Evolutionary conservation across 2,113 vertebrate genomes (phyloP).

Genomic region (Chauna torquata): DNA sequence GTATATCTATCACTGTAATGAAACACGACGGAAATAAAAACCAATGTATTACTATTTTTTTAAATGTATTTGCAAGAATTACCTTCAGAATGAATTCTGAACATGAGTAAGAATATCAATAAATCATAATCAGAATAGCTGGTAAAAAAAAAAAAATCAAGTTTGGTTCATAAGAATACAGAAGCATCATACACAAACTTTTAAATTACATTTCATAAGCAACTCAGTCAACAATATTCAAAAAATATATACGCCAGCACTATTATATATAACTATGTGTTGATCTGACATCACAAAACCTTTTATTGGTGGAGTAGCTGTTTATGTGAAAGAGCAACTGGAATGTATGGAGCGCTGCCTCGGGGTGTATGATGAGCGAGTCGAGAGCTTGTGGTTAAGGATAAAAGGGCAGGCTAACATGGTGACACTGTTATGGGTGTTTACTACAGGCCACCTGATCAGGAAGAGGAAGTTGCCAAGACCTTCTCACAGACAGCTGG

Average conservation of each 20-base stretch:
- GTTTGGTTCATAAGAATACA: neutral
- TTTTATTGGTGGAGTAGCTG: neutral
- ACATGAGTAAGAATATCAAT: neutral
- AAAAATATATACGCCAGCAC: neutral
- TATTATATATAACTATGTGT: neutral
- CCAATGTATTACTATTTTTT: neutral
- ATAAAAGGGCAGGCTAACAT: no score
- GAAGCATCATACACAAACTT: neutral
- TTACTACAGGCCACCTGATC: no score
- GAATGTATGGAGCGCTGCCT: no score
- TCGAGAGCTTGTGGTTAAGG: no score
- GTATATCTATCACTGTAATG: constrained; percentile 82
- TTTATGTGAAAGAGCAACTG: no score
- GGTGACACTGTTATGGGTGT: no score
- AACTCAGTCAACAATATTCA: neutral
- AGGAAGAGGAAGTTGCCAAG: no score
- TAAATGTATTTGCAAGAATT: neutral
- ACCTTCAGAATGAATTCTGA: neutral
- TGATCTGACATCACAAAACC: neutral
- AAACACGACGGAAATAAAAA: neutral
- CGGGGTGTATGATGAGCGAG: no score
- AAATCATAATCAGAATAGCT: neutral
- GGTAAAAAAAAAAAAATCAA: neutral
- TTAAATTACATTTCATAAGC: neutral
- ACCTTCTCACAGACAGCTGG: no score